Conservation (phyloP, 2,113 vertebrate genomes). For the Leptobrachium leishanense region DNA sequence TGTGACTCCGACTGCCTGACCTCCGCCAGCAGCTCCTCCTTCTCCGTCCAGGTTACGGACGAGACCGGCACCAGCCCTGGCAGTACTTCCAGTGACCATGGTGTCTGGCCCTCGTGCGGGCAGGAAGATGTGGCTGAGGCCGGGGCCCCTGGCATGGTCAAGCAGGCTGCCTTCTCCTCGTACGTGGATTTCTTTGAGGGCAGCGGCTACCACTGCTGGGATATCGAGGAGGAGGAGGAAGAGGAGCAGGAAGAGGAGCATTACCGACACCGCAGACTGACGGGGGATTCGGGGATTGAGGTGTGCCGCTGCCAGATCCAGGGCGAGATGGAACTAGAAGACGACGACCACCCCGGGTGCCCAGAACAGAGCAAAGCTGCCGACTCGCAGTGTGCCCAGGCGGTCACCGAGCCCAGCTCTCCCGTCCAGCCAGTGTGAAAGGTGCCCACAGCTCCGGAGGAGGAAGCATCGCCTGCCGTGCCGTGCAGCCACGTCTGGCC, state of each 20-base stretch:
- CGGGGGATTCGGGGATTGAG: slow-evolving; percentile 92
- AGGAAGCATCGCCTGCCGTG: too few species aligned
- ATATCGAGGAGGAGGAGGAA: slow-evolving; percentile 52
- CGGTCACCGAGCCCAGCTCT: too few species aligned
- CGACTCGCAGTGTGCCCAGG: too few species aligned
- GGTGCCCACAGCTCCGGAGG: too few species aligned
- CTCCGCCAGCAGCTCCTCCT: slow-evolving; percentile 80
- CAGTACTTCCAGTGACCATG: slow-evolving; percentile 66
- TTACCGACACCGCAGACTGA: slow-evolving; percentile 81
- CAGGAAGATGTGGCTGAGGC: slow-evolving; percentile 87
- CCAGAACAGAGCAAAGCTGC: too few species aligned
- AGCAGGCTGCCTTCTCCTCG: slow-evolving; percentile 63
- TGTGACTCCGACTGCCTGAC: slow-evolving; percentile 81
- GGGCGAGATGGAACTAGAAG: background rate
- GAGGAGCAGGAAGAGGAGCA: slow-evolving; percentile 63
- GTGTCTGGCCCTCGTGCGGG: slow-evolving; percentile 51
- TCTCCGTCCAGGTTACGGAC: slow-evolving; percentile 75
- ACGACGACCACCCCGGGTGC: too few species aligned
- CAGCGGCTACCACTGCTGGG: slow-evolving; percentile 47
- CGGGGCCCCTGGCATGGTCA: slow-evolving; percentile 53
- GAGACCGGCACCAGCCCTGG: slow-evolving; percentile 75
- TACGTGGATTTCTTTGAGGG: slow-evolving; percentile 60
- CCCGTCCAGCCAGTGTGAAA: too few species aligned
- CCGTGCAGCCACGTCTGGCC: too few species aligned
- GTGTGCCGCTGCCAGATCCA: slow-evolving; percentile 78